phyloP scores from a whole-genome alignment of 2,797 vertebrate genomes.

The Pseudotriccus pelzelni region DNA sequence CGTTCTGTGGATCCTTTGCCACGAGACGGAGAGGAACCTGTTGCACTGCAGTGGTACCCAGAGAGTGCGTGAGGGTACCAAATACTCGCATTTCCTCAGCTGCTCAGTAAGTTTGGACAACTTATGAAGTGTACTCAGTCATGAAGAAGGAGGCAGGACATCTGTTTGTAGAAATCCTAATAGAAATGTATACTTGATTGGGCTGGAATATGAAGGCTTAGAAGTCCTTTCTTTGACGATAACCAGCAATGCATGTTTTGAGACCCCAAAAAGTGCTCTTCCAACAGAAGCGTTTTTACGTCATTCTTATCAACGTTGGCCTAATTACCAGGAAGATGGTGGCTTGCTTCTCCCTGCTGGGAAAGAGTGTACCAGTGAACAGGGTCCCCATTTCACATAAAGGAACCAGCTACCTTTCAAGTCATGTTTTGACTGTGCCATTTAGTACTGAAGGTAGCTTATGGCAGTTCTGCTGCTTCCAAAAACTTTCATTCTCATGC shows the following conservation, averaged over 20 bases:
- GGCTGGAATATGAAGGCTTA: not conserved
- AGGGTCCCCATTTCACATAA: not conserved
- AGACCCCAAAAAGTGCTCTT: not conserved
- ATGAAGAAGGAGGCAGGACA: not conserved
- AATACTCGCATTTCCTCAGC: not conserved
- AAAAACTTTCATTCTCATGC: not conserved
- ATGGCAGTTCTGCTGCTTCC: not conserved
- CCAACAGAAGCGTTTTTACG: not conserved
- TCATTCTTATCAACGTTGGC: not conserved
- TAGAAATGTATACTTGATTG: not conserved
- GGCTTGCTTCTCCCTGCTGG: not conserved
- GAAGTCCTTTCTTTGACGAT: not conserved
- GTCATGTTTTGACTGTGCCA: not conserved
- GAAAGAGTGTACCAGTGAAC: not conserved
- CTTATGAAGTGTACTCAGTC: not conserved
- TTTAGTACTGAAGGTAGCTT: not conserved
- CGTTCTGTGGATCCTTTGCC: not conserved
- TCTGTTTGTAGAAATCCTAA: not conserved
- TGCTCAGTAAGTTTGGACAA: not conserved
- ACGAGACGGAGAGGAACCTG: not conserved
- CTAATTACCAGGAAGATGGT: not conserved
- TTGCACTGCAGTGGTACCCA: not conserved
- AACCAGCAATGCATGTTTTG: not conserved
- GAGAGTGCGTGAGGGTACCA: not conserved
- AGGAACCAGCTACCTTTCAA: not conserved